Evolutionary conservation across 2,797 vertebrate species (phyloP).

Genomic region (Neosilurus mollespiculum): DNA sequence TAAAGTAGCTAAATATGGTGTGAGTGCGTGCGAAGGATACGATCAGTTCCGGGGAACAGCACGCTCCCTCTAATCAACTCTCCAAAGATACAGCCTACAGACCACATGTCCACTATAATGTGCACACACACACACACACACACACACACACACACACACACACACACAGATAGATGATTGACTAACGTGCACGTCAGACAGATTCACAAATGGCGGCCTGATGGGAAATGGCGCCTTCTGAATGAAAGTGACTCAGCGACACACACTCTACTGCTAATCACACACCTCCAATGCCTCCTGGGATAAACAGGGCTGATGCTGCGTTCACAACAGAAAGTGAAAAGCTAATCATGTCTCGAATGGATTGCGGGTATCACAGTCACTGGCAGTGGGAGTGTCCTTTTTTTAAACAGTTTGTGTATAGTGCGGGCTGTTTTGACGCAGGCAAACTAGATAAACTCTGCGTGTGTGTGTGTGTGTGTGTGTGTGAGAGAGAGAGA

Average conservation of each 20-base stretch:
- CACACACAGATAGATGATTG: conserved; percentile 25
- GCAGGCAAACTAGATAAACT: neutral
- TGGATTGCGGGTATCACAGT: neutral
- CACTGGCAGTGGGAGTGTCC: neutral
- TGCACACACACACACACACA: conserved; percentile 39
- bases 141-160: conserved; percentile 43
- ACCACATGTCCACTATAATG: conserved; percentile 97
- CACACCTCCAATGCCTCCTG: neutral
- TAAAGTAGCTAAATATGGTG: neutral
- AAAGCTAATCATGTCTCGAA: neutral
- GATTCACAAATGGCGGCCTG: neutral
- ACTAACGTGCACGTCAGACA: neutral
- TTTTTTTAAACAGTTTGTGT: neutral
- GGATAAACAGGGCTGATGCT: neutral
- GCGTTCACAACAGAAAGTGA: neutral
- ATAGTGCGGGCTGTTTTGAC: neutral
- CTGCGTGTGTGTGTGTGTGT: neutral
- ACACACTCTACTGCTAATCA: neutral
- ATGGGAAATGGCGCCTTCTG: neutral
- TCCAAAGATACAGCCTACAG: conserved; percentile 99
- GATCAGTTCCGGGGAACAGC: conserved; percentile 96
- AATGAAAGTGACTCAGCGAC: conserved; percentile 8
- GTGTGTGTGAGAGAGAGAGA: too few species aligned
- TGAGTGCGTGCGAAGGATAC: conserved; percentile 82
- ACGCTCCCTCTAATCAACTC: conserved; percentile 98